These are phyloP conservation scores for Drosophila merina DNA, from an alignment of 2,888 invertebrate species.

Conservation along the genomic window DNA sequence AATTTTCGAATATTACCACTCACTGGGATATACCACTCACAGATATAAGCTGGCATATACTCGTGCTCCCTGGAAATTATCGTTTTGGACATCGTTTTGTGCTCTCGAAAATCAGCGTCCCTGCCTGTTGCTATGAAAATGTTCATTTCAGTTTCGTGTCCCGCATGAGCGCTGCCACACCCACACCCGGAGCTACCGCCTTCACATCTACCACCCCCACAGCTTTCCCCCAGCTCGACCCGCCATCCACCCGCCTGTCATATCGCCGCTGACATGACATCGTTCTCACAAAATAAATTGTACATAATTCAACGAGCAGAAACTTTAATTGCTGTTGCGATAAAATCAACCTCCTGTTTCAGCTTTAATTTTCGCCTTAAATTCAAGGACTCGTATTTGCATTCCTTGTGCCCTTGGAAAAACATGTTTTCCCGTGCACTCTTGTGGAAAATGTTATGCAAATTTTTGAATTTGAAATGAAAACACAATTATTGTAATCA, in stretches of 20 bases:
- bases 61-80: conserved; percentile 1
- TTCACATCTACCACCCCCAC: background rate
- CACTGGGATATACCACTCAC: too few relatives aligned
- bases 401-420: background rate
- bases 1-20: too few relatives aligned
- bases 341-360: conserved; percentile 7
- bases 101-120: conserved; percentile 4
- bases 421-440: conserved; percentile 11
- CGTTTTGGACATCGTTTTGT: conserved; percentile 25
- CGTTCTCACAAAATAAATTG: conserved; percentile 54
- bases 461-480: conserved; percentile 10
- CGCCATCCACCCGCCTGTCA: conserved; percentile 20
- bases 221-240: background rate
- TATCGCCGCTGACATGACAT: conserved; percentile 44
- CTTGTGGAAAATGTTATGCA: conserved; percentile 28
- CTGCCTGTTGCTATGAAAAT: conserved; percentile 33
- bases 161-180: background rate
- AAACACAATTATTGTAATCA: conserved; percentile 32
- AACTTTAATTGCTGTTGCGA: conserved; percentile 37
- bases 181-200: background rate
- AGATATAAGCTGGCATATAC: too few relatives aligned
- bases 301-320: conserved; percentile 47
- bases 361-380: conserved; percentile 13
- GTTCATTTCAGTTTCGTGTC: conserved; percentile 17
- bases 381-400: conserved; percentile 8